Conservation (phyloP, 1,140 invertebrate genomes). For the Octopus sinensis region DNA sequence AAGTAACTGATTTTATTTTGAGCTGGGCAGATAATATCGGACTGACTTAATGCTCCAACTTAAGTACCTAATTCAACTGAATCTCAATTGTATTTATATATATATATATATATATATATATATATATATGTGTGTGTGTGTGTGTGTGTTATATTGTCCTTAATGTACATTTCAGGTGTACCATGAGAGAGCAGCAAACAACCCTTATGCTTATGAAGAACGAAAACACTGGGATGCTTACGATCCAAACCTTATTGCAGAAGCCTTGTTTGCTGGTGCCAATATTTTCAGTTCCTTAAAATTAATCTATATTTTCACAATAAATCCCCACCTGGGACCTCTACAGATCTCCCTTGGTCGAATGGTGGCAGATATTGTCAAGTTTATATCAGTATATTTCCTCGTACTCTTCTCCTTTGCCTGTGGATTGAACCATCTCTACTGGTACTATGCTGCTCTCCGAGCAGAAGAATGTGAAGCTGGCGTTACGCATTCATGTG, state of each 20-base stretch:
- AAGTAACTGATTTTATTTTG: too few relatives aligned
- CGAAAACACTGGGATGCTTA: conserved; percentile 87
- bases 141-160: too few relatives aligned
- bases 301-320: conserved; percentile 97
- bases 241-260: conserved; percentile 89
- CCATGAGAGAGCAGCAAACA: conserved; percentile 20
- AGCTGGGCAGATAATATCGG: too few relatives aligned
- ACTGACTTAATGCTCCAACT: too few relatives aligned
- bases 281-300: conserved; percentile 97
- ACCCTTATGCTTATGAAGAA: conserved; percentile 73
- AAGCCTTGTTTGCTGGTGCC: conserved; percentile 89
- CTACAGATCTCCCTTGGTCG: conserved; percentile 91
- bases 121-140: too few relatives aligned
- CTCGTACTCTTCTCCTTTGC: conserved; percentile 96
- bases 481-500: conserved; percentile 33
- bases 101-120: too few relatives aligned
- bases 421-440: conserved; percentile 87
- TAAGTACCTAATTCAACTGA: too few relatives aligned
- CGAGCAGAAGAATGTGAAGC: conserved; percentile 78
- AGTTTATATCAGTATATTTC: conserved; percentile 90
- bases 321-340: conserved; percentile 95
- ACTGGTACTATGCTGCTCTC: conserved; percentile 96
- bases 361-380: conserved; percentile 98
- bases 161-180: conserved; percentile 17
- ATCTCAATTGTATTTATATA: too few relatives aligned